Percentiles rank a stretch among this genome's conserved stretches.
These are phyloP conservation scores for Otocyon megalotis DNA, from an alignment of 2,113 vertebrate genomes.

Conservation along the genomic window DNA sequence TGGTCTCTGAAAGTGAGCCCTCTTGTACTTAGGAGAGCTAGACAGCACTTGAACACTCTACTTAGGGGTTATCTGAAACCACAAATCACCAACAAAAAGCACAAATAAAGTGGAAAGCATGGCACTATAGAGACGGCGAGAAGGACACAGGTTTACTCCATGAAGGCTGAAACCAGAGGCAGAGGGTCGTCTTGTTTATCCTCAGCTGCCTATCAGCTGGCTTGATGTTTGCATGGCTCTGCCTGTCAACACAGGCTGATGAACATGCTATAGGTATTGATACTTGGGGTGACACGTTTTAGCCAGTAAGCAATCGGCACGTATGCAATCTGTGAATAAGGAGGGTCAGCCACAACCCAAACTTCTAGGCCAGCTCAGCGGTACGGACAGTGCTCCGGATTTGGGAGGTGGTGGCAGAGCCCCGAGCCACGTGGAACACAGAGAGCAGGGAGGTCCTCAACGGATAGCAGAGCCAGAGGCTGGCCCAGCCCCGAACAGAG, in stretches of 20 bases:
- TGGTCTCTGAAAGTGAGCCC: background rate
- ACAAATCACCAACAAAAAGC: too few relatives aligned
- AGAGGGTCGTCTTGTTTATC: fast-evolving
- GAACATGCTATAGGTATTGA: background rate
- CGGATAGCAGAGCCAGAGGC: background rate
- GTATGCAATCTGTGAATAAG: background rate
- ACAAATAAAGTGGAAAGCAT: fast-evolving
- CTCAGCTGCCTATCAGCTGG: fast-evolving
- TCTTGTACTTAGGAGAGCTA: background rate
- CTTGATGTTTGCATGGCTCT: background rate
- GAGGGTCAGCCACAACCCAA: background rate
- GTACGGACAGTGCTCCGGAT: background rate
- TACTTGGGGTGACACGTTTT: background rate
- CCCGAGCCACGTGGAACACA: background rate
- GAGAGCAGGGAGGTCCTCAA: background rate
- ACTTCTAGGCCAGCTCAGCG: background rate
- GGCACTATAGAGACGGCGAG: fast-evolving
- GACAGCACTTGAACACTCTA: background rate
- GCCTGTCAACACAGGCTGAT: background rate
- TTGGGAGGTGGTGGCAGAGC: background rate
- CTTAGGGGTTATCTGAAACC: background rate
- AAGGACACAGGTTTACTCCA: background rate
- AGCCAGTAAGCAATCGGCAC: background rate
- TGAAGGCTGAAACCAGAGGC: background rate
- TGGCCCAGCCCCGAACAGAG: background rate